Evolutionary conservation across 2,797 vertebrate genomes (phyloP).

Genomic region (Chelidonichthys spinosus): DNA sequence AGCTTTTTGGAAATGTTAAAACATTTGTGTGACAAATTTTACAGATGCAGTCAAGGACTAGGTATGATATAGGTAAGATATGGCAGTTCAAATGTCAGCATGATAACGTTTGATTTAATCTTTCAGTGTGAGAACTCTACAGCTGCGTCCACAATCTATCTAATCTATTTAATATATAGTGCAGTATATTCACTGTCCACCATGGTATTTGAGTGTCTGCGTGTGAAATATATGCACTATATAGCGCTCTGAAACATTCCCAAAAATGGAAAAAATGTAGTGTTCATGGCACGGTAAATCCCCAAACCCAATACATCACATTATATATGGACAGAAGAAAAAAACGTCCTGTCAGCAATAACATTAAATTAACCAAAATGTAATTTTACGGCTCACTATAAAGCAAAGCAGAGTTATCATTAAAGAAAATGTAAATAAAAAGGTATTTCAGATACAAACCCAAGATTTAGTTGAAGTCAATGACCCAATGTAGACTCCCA

Average conservation of each 20-base stretch:
- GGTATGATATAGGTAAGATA: not conserved
- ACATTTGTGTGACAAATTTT: not conserved
- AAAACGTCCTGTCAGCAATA: not conserved
- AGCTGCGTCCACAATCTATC: not conserved
- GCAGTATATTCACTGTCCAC: not conserved
- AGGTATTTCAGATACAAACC: slow-evolving; percentile 7
- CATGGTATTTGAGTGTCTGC: not conserved
- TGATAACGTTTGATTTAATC: not conserved
- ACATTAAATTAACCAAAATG: slow-evolving; percentile 1
- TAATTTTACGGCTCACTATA: not conserved
- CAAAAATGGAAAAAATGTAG: not conserved
- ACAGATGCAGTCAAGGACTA: not conserved
- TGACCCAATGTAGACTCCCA: slow-evolving; percentile 3
- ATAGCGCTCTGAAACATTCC: not conserved
- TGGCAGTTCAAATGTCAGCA: not conserved
- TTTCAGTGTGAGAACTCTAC: not conserved
- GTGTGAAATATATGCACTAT: not conserved
- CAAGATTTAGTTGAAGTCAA: slow-evolving; percentile 22
- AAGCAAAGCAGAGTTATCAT: slow-evolving; percentile 4
- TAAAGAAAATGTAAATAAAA: slow-evolving; percentile 6
- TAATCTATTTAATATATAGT: not conserved
- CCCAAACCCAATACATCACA: not conserved
- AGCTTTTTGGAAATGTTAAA: not conserved
- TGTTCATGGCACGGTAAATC: not conserved
- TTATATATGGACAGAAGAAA: slow-evolving; percentile 4